A percentile compares a stretch with the other conserved stretches of the same genome.
Evolutionary conservation across 2,888 invertebrate species (phyloP).

Genomic region (Dasypolia templi): DNA sequence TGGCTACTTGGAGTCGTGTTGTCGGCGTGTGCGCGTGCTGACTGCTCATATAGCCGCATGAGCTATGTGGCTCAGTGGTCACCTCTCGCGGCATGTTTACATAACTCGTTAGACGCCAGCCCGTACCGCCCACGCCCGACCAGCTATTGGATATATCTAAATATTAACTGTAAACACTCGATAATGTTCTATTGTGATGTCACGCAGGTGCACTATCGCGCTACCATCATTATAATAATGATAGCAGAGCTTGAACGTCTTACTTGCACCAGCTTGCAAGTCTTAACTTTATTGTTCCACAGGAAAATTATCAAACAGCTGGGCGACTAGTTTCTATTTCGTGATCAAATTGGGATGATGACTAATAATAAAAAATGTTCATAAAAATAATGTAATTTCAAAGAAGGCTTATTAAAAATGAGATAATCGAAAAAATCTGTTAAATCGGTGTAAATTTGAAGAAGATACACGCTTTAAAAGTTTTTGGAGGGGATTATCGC

Average conservation of each 20-base stretch:
- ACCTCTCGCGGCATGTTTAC: conserved; percentile 81
- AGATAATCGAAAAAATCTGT: too few relatives aligned
- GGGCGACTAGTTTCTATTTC: not conserved
- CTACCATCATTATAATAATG: conserved; percentile 60
- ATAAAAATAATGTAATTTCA: too few relatives aligned
- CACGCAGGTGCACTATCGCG: conserved; percentile 78
- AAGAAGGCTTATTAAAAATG: too few relatives aligned
- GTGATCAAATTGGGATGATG: too few relatives aligned
- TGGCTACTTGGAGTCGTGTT: conserved; percentile 80
- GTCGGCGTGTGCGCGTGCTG: conserved; percentile 74
- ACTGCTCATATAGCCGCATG: conserved; percentile 53
- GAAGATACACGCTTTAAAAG: too few relatives aligned
- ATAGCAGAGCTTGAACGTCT: conserved; percentile 55
- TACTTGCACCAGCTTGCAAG: conserved; percentile 27
- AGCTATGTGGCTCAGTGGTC: conserved; percentile 77
- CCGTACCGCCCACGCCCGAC: conserved; percentile 81
- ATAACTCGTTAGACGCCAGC: conserved; percentile 86
- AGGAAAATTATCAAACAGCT: conserved; percentile 5
- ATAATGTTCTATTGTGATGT: conserved; percentile 79
- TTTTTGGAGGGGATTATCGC: too few relatives aligned
- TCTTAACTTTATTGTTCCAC: conserved; percentile 22
- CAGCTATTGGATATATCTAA: conserved; percentile 78
- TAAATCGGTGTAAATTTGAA: too few relatives aligned
- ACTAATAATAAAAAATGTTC: too few relatives aligned
- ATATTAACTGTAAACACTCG: conserved; percentile 82